Evolutionary conservation across 2,113 vertebrate genomes (phyloP).

Genomic region (Rynchops niger): DNA sequence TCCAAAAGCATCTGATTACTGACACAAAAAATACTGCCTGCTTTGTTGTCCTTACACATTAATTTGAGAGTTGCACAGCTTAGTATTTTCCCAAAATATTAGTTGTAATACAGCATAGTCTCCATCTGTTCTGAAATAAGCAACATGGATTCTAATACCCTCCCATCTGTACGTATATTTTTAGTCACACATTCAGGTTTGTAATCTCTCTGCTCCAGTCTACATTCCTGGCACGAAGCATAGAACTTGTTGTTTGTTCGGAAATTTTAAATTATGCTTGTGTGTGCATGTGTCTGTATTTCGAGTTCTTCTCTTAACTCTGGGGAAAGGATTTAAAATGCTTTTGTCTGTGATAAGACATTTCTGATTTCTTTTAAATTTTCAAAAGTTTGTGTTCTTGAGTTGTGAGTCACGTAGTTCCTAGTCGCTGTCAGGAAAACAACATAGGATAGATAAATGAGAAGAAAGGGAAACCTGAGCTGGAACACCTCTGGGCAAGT

Average conservation of each 20-base stretch:
- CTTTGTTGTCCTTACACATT: background rate
- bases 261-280: background rate
- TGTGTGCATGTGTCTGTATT: background rate
- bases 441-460: background rate
- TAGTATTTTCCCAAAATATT: conserved; percentile 22
- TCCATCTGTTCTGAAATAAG: conserved; percentile 49
- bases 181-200: background rate
- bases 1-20: background rate
- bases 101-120: background rate
- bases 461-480: background rate
- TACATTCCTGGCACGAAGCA: background rate
- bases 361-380: background rate
- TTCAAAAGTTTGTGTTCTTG: background rate
- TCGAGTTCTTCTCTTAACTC: background rate
- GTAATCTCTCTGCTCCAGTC: background rate
- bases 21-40: background rate
- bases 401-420: background rate
- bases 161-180: background rate
- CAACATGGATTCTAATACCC: background rate
- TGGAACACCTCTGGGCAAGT: background rate
- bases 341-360: background rate
- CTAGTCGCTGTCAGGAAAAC: background rate
- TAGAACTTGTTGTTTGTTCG: background rate
- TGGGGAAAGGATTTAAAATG: background rate
- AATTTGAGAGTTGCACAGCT: background rate